Conservation (phyloP, 2,113 vertebrate species). For the Psammodynastes pulverulentus region DNA sequence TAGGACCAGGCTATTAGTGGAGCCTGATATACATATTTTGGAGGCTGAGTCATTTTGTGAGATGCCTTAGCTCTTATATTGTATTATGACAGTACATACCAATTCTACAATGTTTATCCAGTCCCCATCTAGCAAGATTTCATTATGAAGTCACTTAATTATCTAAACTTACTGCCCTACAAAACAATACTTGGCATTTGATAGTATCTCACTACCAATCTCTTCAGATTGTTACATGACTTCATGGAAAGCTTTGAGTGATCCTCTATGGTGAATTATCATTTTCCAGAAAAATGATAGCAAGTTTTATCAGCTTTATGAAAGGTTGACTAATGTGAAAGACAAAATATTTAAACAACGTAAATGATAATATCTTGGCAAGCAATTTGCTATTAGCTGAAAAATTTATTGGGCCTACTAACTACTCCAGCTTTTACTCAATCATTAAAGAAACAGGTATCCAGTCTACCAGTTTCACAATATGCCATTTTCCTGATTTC, state of each 20-base stretch:
- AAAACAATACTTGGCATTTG: background rate
- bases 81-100: background rate
- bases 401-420: background rate
- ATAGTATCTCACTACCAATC: background rate
- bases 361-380: background rate
- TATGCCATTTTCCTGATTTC: background rate
- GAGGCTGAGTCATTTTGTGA: background rate
- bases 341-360: background rate
- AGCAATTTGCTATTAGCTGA: background rate
- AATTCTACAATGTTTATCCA: background rate
- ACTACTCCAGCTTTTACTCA: background rate
- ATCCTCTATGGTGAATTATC: too few relatives aligned
- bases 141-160: background rate
- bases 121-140: background rate
- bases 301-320: background rate
- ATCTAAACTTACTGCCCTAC: constrained; percentile 14
- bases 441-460: background rate
- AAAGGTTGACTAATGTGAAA: background rate
- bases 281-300: background rate
- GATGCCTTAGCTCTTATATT: background rate
- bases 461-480: background rate
- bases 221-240: background rate
- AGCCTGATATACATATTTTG: background rate
- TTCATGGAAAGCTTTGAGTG: background rate
- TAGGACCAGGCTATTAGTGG: background rate